Evolutionary conservation across 2,797 vertebrate genomes (phyloP), one percentile per base, ranked within the genome.

Genomic region (Tenualosa ilisha): DNA sequence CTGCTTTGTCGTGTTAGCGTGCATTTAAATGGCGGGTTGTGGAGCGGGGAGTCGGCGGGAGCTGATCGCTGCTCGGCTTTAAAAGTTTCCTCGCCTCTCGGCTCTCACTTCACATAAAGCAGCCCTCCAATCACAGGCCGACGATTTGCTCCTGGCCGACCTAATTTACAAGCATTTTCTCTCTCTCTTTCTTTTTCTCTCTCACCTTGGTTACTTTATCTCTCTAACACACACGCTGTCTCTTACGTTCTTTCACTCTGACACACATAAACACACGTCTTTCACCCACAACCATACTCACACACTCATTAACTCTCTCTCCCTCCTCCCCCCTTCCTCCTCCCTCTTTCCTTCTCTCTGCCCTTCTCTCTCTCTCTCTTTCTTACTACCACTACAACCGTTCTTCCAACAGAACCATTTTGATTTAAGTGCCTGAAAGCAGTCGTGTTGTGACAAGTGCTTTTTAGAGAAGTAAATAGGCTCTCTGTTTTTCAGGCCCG

Each of bases 391-490:
- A 9, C 89, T 84, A 83, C 89, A 86, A 84, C n/a, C 31, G 53
- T 88, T 88, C 89, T 22, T 46, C 40, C 40, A 79, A 79, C 72
- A 79, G 72, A 40, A 84, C 85, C 75, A n/a, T 89, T 91, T 87
- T 91, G 83, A 81, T 85, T 86, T 85, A 86, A 87, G 84, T 65
- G 88, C 65, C 81, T 82, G 84, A 68, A 84, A 85, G 84, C 72
- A 61, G 65, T 17, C 0, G 15, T 86, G 88, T 89, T 90, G 88
- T 92, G 88, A 92, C 89, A 91, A 87, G 91, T 86, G 84, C 89
- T 92, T 90, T 89, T 91, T 87, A 51, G 89, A 91, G 87, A 93
- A 89, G 91, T 90, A 92, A 93, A 94, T 91, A 87, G 90, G 89
- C 92, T 91, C 85, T 90, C 88, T 94, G 72, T 79, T 79, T 95